phyloP scores from a whole-genome alignment of 2,797 vertebrate species.

The Paratrypauchen microcephalus region DNA sequence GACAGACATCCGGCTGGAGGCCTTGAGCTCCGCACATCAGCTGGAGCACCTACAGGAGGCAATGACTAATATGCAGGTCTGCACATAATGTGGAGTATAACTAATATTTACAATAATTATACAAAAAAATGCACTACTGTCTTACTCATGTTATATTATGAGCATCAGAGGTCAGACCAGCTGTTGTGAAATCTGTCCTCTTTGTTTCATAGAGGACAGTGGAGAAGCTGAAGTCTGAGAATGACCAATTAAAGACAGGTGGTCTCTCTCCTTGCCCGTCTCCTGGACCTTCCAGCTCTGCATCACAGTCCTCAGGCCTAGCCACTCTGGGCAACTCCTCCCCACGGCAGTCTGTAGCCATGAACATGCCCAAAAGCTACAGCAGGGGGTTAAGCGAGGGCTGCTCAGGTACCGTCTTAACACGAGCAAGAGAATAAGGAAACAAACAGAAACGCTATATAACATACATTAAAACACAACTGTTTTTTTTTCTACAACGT shows the following conservation, averaged over 20 bases:
- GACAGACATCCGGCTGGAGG: slow-evolving; percentile 95
- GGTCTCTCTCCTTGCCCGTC: slow-evolving; percentile 74
- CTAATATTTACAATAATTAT: background rate
- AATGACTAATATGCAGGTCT: slow-evolving; percentile 96
- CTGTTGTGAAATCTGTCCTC: background rate
- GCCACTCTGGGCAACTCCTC: slow-evolving; percentile 82
- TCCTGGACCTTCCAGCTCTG: slow-evolving; percentile 75
- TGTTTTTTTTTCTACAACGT: background rate
- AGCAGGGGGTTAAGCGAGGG: slow-evolving; percentile 79
- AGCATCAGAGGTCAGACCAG: background rate
- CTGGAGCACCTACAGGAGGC: slow-evolving; percentile 96
- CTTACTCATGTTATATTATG: background rate
- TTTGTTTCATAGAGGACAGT: slow-evolving; percentile 83
- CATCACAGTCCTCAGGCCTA: slow-evolving; percentile 81
- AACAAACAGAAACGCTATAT: background rate
- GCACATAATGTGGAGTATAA: background rate
- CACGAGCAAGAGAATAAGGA: background rate
- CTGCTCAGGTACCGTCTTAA: slow-evolving; percentile 76
- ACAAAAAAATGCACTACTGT: background rate
- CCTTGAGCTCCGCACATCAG: slow-evolving; percentile 93
- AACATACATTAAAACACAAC: background rate
- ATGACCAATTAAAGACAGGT: slow-evolving; percentile 90
- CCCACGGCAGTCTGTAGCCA: slow-evolving; percentile 88
- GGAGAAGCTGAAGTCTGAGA: slow-evolving; percentile 93
- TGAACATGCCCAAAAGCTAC: slow-evolving; percentile 85